Evolutionary conservation across 2,113 vertebrate genomes (phyloP).

Genomic region (Scolopax mira): DNA sequence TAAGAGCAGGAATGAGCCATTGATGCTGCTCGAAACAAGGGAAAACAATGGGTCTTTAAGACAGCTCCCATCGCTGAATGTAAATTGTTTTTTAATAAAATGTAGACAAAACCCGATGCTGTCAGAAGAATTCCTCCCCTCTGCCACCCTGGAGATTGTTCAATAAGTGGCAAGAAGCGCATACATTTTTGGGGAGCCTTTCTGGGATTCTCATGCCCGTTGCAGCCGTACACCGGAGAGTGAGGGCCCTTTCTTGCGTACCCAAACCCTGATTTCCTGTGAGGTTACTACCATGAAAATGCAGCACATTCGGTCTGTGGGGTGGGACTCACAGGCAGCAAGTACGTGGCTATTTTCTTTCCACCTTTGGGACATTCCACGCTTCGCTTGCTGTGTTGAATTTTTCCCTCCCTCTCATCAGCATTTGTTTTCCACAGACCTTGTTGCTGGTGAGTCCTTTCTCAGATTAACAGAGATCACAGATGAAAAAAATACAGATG

Average conservation of each 20-base stretch:
- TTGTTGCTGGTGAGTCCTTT: neutral
- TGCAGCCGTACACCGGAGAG: neutral
- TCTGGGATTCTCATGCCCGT: neutral
- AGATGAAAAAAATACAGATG: neutral
- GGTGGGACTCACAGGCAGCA: neutral
- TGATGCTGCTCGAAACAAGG: slow-evolving; percentile 64
- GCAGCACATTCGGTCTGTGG: neutral
- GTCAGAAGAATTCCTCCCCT: slow-evolving; percentile 41
- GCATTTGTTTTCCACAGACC: neutral
- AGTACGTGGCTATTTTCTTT: neutral
- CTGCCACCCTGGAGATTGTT: slow-evolving; percentile 46
- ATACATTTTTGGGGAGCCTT: neutral
- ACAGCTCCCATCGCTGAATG: slow-evolving; percentile 57
- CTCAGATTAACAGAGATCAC: neutral
- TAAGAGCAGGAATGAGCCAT: slow-evolving; percentile 62
- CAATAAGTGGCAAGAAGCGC: fast-evolving
- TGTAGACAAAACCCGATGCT: slow-evolving; percentile 45
- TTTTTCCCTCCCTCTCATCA: neutral
- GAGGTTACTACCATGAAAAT: neutral
- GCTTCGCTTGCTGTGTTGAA: neutral
- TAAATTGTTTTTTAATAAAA: slow-evolving; percentile 66
- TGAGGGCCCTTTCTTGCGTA: neutral
- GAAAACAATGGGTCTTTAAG: slow-evolving; percentile 59
- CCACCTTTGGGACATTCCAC: neutral
- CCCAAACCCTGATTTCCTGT: neutral